Percentiles rank a stretch among this genome's conserved stretches.
Conservation (phyloP, 1,140 invertebrate species). For the Drosophila lini region DNA sequence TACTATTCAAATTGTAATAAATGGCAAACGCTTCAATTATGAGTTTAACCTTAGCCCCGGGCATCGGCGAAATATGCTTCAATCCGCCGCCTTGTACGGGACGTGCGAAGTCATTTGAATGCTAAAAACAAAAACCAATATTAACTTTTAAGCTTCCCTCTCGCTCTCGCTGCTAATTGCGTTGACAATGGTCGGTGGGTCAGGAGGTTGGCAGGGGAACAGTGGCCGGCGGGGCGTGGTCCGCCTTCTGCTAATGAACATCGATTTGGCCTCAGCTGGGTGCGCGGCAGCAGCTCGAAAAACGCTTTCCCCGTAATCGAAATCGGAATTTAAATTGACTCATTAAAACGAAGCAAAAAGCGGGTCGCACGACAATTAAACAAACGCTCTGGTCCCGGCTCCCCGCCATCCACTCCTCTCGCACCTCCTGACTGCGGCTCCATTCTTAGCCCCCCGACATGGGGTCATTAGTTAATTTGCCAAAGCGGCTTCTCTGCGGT, state of each 20-base stretch:
- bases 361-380: constrained; percentile 80
- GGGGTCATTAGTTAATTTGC: constrained; percentile 81
- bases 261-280: constrained; percentile 71
- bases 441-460: constrained; percentile 33
- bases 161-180: constrained; percentile 63
- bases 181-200: constrained; percentile 62
- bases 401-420: background rate
- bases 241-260: constrained; percentile 74
- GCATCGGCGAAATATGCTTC: constrained; percentile 38
- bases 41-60: constrained; percentile 21
- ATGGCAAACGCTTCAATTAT: constrained; percentile 34
- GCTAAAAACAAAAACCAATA: constrained; percentile 62
- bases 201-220: constrained; percentile 25
- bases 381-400: constrained; percentile 44
- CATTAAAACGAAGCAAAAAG: constrained; percentile 80
- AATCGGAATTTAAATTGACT: constrained; percentile 83
- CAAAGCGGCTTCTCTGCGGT: constrained; percentile 57
- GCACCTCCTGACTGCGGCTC: background rate
- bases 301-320: constrained; percentile 68
- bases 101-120: constrained; percentile 58
- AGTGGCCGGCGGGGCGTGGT: constrained; percentile 7
- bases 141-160: constrained; percentile 66
- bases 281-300: constrained; percentile 32
- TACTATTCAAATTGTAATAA: constrained; percentile 46
- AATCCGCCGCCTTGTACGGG: constrained; percentile 14